These are phyloP conservation scores for Calyptomena viridis DNA, from an alignment of 2,113 vertebrate species.

Conservation along the genomic window DNA sequence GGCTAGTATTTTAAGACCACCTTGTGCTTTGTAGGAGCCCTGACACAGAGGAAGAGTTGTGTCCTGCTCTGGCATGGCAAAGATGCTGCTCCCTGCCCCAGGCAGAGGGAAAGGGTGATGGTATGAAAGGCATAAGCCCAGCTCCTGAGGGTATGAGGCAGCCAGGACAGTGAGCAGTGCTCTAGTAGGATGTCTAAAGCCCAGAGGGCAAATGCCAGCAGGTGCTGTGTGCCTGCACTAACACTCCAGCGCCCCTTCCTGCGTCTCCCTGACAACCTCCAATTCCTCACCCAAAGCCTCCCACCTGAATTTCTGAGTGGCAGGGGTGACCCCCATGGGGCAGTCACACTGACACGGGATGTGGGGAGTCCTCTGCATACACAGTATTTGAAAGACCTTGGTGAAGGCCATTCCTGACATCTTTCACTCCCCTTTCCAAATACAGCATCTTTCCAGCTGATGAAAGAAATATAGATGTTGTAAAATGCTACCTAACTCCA, in stretches of 20 bases:
- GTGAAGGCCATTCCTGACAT: background rate
- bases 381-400: background rate
- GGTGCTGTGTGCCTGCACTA: rapidly evolving
- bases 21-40: background rate
- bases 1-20: background rate
- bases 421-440: background rate
- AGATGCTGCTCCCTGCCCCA: background rate
- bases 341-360: background rate
- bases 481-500: constrained; percentile 9
- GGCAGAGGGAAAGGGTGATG: background rate
- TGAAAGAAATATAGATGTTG: constrained; percentile 14
- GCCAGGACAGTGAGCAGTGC: rapidly evolving
- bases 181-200: background rate
- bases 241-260: background rate
- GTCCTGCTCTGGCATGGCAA: background rate
- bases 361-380: background rate
- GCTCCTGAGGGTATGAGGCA: background rate
- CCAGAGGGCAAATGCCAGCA: background rate
- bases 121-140: background rate
- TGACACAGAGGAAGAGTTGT: background rate
- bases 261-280: background rate
- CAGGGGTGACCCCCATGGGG: rapidly evolving
- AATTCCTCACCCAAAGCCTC: background rate
- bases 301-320: background rate
- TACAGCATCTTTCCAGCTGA: background rate